Evolutionary conservation across 1,140 invertebrate species (phyloP).

Genomic region (Drosophila lacertosa): DNA sequence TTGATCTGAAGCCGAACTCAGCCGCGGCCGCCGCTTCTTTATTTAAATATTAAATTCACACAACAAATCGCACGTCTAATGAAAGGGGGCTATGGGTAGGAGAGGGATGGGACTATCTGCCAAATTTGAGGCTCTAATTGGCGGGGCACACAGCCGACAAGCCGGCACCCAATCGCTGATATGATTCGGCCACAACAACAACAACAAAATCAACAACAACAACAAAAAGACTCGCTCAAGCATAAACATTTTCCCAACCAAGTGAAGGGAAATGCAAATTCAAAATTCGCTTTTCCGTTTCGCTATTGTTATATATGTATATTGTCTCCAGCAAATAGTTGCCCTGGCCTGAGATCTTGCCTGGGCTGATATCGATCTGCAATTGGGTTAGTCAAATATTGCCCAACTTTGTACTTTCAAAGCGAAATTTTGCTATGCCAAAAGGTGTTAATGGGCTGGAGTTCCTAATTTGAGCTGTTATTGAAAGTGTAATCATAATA

Average conservation of each 20-base stretch:
- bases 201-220: no score
- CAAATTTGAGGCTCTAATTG: constrained; percentile 71
- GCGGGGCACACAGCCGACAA: constrained; percentile 30
- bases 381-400: constrained; percentile 69
- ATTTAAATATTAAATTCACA: constrained; percentile 76
- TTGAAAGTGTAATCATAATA: constrained; percentile 14
- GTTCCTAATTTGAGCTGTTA: not conserved
- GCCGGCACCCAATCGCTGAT: constrained; percentile 7
- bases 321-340: not conserved
- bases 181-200: no score
- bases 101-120: constrained; percentile 19
- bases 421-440: constrained; percentile 2
- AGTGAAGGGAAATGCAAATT: not conserved
- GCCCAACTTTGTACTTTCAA: constrained; percentile 21
- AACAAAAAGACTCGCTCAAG: constrained; percentile 33
- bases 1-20: constrained; percentile 40
- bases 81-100: no score
- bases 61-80: constrained; percentile 27
- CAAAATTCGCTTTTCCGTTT: constrained; percentile 20
- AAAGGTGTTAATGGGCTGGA: constrained; percentile 7
- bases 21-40: constrained; percentile 23
- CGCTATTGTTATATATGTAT: no score
- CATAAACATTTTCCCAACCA: constrained; percentile 43
- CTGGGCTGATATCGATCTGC: no score
- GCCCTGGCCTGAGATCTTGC: no score